Conservation (phyloP, 2,888 invertebrate species). For the Dendrolimus houi region DNA sequence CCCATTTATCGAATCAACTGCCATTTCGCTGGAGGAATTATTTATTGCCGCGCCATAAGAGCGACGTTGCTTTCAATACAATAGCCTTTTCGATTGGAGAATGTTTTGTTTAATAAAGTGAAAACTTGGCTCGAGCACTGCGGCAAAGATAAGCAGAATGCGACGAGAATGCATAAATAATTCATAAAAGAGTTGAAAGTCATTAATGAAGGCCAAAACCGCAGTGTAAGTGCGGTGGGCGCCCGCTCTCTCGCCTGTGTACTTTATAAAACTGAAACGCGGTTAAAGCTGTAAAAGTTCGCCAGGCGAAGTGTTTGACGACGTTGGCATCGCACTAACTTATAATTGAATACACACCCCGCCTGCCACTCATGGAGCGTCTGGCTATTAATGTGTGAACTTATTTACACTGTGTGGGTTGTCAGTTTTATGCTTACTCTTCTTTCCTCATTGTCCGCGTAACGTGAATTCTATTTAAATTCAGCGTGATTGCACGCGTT, state of each 20-base stretch:
- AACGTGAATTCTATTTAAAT: background rate
- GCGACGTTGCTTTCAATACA: slow-evolving; percentile 59
- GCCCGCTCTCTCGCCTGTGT: slow-evolving; percentile 2
- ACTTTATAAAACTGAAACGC: slow-evolving; percentile 20
- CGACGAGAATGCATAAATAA: slow-evolving; percentile 57
- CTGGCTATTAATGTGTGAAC: background rate
- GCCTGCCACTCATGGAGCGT: background rate
- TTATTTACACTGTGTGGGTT: background rate
- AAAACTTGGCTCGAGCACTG: slow-evolving; percentile 44
- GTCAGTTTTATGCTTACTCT: background rate
- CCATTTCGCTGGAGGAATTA: slow-evolving; percentile 63
- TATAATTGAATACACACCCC: background rate
- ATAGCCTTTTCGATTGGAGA: slow-evolving; percentile 48
- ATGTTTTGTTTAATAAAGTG: slow-evolving; percentile 64
- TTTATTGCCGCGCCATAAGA: slow-evolving; percentile 62
- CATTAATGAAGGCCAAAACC: slow-evolving; percentile 60
- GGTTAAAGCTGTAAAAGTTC: slow-evolving; percentile 33
- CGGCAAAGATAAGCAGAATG: slow-evolving; percentile 49
- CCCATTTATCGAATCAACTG: slow-evolving; percentile 64
- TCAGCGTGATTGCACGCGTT: background rate
- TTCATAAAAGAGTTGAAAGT: slow-evolving; percentile 60
- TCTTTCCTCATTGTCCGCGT: background rate
- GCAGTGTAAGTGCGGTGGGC: slow-evolving; percentile 29
- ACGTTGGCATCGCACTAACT: background rate
- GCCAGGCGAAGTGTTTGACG: slow-evolving; percentile 12